A percentile compares a stretch with the other conserved stretches of the same genome.
Evolutionary conservation across 2,888 invertebrate genomes (phyloP).

Genomic region (Microplitis manilae): DNA sequence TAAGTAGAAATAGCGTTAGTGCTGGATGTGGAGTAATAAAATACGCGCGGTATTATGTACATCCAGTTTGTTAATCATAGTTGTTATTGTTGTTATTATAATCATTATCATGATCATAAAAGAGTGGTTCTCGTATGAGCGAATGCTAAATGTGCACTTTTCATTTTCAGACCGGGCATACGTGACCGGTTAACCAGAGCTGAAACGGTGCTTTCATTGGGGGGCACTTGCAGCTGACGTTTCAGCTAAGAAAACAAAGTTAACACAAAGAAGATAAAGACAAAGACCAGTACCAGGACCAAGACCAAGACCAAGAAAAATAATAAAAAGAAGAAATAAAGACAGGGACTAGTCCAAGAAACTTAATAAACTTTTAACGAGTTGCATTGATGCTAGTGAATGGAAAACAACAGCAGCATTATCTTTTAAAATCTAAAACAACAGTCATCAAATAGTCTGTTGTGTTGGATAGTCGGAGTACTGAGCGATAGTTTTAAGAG

Average conservation of each 20-base stretch:
- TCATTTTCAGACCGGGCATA: constrained; percentile 55
- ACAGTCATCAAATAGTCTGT: not conserved
- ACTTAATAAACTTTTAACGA: constrained; percentile 2
- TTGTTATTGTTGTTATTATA: constrained; percentile 27
- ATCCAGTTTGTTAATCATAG: constrained; percentile 26
- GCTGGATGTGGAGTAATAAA: not conserved
- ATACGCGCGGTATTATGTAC: constrained; percentile 6
- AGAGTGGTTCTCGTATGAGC: constrained; percentile 34
- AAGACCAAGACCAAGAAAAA: constrained; percentile 10
- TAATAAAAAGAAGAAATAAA: constrained; percentile 7
- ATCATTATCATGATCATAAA: constrained; percentile 16
- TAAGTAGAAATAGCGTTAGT: not conserved
- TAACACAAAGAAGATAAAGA: constrained; percentile 12
- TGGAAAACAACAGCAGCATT: not conserved
- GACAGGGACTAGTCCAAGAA: constrained; percentile 10
- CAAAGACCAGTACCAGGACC: not conserved
- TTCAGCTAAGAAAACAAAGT: not conserved
- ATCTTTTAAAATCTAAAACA: not conserved
- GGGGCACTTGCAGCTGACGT: constrained; percentile 27
- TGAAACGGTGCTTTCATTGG: constrained; percentile 54
- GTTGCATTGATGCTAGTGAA: not conserved
- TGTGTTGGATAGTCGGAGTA: not conserved
- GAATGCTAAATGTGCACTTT: constrained; percentile 52
- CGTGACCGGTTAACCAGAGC: constrained; percentile 55
- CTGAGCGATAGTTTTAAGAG: too few species aligned